Conservation (phyloP, 2,888 invertebrate species). For the Halocaridina rubra region DNA sequence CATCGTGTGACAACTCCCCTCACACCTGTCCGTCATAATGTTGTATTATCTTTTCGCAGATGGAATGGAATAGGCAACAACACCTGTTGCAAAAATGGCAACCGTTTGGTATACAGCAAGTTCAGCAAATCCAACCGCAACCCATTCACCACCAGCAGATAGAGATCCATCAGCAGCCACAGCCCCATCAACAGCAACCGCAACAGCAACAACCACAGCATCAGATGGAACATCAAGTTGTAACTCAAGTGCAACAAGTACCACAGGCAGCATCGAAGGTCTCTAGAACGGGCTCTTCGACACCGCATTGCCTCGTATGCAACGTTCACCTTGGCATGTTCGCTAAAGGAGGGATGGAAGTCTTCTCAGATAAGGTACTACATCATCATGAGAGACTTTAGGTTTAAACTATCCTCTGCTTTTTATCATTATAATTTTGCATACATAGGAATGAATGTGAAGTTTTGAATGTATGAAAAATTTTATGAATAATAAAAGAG, state of each 20-base stretch:
- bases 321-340: slow-evolving; percentile 52
- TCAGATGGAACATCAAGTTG: neutral
- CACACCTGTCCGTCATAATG: too few relatives aligned
- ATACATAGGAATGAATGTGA: too few relatives aligned
- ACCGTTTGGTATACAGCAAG: slow-evolving; percentile 47
- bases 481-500: too few relatives aligned
- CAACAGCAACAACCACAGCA: slow-evolving; percentile 20
- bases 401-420: too few relatives aligned
- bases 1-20: too few relatives aligned
- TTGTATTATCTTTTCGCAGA: slow-evolving; percentile 1
- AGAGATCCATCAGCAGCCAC: slow-evolving; percentile 18
- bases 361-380: slow-evolving; percentile 54
- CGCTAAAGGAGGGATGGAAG: slow-evolving; percentile 51
- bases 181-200: neutral
- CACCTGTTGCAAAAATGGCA: slow-evolving; percentile 47
- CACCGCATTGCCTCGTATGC: slow-evolving; percentile 38
- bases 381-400: too few relatives aligned
- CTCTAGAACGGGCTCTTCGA: slow-evolving; percentile 23
- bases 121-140: slow-evolving; percentile 20
- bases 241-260: neutral
- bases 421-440: too few relatives aligned
- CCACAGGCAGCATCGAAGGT: slow-evolving; percentile 9
- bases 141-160: neutral
- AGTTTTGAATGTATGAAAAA: too few relatives aligned
- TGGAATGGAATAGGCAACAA: slow-evolving; percentile 48